Percentiles rank a stretch among this genome's conserved stretches.
phyloP scores from a whole-genome alignment of 2,797 vertebrate species.

The Macroramphosus scolopax region DNA sequence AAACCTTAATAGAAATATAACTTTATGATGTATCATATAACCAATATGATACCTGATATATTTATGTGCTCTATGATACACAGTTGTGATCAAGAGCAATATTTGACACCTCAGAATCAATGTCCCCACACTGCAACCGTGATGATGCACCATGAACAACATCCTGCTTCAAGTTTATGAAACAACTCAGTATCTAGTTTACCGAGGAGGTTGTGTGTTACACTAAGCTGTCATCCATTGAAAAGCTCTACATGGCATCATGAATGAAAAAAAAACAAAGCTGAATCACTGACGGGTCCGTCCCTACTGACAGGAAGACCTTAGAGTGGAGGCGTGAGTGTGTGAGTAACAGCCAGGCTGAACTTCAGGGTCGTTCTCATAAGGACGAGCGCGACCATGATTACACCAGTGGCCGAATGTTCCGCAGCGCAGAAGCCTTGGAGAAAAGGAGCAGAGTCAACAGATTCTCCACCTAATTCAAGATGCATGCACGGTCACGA shows the following conservation, averaged over 20 bases:
- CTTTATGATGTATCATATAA: too few species aligned
- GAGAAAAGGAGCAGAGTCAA: constrained; percentile 55
- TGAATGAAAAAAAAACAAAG: not conserved
- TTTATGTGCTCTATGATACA: too few species aligned
- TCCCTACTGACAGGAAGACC: constrained; percentile 52
- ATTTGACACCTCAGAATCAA: too few species aligned
- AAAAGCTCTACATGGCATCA: too few species aligned
- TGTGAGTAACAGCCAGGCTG: constrained; percentile 46
- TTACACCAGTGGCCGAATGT: constrained; percentile 62
- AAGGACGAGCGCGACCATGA: constrained; percentile 47
- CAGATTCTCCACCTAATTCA: constrained; percentile 69
- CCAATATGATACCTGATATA: too few species aligned
- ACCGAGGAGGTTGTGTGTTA: not conserved
- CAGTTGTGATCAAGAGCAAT: too few species aligned
- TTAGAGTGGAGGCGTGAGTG: constrained; percentile 41
- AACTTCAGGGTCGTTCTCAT: constrained; percentile 51
- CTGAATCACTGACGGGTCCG: constrained; percentile 35
- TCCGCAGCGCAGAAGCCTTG: constrained; percentile 40
- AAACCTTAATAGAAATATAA: too few species aligned
- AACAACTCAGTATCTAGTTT: not conserved
- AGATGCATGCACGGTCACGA: constrained; percentile 45
- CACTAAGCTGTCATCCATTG: too few species aligned
- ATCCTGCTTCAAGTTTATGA: constrained; percentile 3
- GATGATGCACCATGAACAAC: constrained; percentile 6
- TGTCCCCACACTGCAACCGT: not conserved